Percentiles rank a stretch among this genome's conserved stretches.
phyloP scores from a whole-genome alignment of 2,888 invertebrate species.

The Girardia tigrina region DNA sequence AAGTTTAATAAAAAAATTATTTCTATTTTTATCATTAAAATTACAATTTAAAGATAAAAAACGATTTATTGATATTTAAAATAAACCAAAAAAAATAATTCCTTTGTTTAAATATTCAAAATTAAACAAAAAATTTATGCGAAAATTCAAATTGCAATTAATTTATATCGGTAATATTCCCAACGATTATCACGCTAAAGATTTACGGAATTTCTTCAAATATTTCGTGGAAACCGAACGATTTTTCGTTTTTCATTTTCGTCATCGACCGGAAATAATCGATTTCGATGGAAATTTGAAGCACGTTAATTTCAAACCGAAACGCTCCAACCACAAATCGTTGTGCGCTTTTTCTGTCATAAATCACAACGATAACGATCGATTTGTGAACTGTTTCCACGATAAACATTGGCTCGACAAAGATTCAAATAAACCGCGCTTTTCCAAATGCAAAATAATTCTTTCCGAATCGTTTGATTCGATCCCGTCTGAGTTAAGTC shows the following conservation, averaged over 20 bases:
- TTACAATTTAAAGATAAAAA: too few species aligned
- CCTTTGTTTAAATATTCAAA: neutral
- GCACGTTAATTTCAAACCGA: neutral
- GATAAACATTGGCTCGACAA: neutral
- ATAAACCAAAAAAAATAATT: neutral
- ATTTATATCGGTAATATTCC: conserved; percentile 2
- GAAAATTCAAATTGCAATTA: neutral
- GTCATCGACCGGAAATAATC: neutral
- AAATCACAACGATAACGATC: neutral
- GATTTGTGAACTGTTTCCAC: neutral
- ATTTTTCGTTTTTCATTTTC: conserved; percentile 8
- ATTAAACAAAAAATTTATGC: neutral
- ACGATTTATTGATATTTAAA: neutral
- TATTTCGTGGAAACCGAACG: neutral
- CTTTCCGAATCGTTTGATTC: neutral
- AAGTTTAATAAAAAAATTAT: too few species aligned
- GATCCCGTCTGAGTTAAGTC: neutral
- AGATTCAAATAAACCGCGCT: neutral
- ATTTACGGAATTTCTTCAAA: neutral
- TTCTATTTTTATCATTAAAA: too few species aligned
- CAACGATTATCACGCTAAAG: neutral
- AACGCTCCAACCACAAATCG: neutral
- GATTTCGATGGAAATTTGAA: conserved; percentile 2
- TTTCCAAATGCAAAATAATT: neutral
- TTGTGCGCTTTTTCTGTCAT: neutral